phyloP scores from a whole-genome alignment of 2,888 invertebrate species.

The Ceriagrion tenellum region DNA sequence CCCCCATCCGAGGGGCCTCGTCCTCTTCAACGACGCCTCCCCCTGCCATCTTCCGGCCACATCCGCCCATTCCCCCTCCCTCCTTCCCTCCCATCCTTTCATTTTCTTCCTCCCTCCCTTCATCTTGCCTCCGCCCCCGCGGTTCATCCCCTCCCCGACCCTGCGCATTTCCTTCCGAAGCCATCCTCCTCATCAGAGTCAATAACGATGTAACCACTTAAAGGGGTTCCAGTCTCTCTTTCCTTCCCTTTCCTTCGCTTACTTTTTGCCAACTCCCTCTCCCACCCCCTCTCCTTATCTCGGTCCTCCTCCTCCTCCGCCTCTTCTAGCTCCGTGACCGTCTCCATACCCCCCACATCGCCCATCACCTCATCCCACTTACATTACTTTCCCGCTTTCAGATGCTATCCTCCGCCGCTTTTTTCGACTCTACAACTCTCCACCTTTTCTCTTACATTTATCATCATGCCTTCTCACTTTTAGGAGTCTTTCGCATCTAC shows the following conservation, averaged over 20 bases:
- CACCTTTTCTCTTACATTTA: background rate
- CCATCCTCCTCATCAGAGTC: background rate
- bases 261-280: no score
- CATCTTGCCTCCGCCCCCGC: background rate
- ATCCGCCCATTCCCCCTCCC: no score
- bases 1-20: background rate
- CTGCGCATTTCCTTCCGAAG: background rate
- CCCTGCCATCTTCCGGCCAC: no score
- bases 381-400: background rate
- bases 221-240: background rate
- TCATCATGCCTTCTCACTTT: no score
- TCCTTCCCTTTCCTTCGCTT: background rate
- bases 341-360: no score
- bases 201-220: background rate
- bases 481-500: no score
- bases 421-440: background rate
- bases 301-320: no score
- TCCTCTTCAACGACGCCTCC: no score
- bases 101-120: background rate
- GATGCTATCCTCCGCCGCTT: background rate
- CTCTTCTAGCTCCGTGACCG: no score
- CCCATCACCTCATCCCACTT: background rate
- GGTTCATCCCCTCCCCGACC: background rate
- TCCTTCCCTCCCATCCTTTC: background rate
- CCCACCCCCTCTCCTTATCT: no score